These are phyloP conservation scores for Alosa alosa DNA, from an alignment of 2,113 vertebrate genomes.

Conservation along the genomic window DNA sequence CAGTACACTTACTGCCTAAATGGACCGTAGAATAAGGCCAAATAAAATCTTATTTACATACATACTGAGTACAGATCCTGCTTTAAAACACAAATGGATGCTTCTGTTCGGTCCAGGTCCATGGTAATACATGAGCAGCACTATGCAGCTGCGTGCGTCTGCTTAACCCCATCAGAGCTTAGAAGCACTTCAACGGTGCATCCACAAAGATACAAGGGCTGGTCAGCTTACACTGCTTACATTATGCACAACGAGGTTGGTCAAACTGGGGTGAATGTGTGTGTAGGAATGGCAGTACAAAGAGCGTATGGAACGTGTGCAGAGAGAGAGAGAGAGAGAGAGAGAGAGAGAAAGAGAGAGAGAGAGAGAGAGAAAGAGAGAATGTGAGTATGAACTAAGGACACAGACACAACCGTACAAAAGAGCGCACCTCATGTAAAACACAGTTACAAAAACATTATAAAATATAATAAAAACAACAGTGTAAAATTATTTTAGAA, in stretches of 20 bases:
- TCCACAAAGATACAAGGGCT: not conserved
- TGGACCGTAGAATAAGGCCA: not conserved
- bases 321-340: no score
- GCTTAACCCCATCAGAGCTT: not conserved
- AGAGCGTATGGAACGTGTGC: conserved; percentile 5
- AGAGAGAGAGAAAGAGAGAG: not conserved
- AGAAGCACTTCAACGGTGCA: not conserved
- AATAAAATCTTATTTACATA: conserved; percentile 10
- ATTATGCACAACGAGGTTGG: not conserved
- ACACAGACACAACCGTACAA: not conserved
- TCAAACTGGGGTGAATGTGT: not conserved
- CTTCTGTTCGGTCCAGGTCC: not conserved
- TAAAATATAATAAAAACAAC: not conserved
- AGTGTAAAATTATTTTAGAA: not conserved
- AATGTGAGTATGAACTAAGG: not conserved
- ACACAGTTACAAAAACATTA: not conserved
- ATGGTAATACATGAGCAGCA: not conserved
- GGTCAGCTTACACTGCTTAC: no score
- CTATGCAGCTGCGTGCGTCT: not conserved
- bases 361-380: not conserved
- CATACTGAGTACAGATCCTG: not conserved
- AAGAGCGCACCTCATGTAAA: not conserved
- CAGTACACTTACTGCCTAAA: not conserved
- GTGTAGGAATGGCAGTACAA: not conserved
- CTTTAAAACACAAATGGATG: not conserved